Conservation (phyloP, 2,113 vertebrate genomes). For the Hiodon tergisus region DNA sequence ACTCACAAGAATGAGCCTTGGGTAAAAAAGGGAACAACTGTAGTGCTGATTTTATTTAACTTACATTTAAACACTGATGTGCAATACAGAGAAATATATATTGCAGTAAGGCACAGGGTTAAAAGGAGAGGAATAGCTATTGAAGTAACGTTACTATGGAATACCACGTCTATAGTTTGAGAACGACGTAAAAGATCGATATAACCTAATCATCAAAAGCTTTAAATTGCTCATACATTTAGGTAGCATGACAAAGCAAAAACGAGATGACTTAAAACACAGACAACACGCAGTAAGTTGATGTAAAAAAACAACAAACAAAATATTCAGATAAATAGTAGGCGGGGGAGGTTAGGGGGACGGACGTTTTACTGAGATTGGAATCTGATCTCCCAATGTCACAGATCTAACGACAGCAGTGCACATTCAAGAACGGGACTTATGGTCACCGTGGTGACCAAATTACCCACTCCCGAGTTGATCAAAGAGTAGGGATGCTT, state of each 20-base stretch:
- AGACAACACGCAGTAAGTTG: slow-evolving; percentile 29
- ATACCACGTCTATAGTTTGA: slow-evolving; percentile 31
- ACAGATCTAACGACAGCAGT: slow-evolving; percentile 34
- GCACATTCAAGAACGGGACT: slow-evolving; percentile 23
- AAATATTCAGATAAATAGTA: slow-evolving; percentile 52
- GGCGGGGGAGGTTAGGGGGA: slow-evolving; percentile 32
- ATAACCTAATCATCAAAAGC: not conserved
- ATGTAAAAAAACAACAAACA: slow-evolving; percentile 39
- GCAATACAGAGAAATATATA: slow-evolving; percentile 24
- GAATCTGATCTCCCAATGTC: not conserved
- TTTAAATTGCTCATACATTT: slow-evolving; percentile 12
- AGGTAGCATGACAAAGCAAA: slow-evolving; percentile 22
- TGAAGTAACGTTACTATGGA: slow-evolving; percentile 28
- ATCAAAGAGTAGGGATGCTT: slow-evolving; percentile 18
- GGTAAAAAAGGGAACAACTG: slow-evolving; percentile 37
- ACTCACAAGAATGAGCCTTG: not conserved
- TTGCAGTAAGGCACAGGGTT: slow-evolving; percentile 14
- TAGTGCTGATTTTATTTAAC: slow-evolving; percentile 52
- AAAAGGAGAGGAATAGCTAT: not conserved
- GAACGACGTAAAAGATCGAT: slow-evolving; percentile 30
- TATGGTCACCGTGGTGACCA: slow-evolving; percentile 19
- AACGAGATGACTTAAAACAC: slow-evolving; percentile 36
- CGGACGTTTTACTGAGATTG: not conserved
- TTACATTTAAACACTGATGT: slow-evolving; percentile 34
- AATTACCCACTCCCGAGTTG: slow-evolving; percentile 36